Percentiles rank a stretch among this genome's conserved stretches.
Conservation (phyloP, 2,888 invertebrate genomes). For the Acleris emargana region DNA sequence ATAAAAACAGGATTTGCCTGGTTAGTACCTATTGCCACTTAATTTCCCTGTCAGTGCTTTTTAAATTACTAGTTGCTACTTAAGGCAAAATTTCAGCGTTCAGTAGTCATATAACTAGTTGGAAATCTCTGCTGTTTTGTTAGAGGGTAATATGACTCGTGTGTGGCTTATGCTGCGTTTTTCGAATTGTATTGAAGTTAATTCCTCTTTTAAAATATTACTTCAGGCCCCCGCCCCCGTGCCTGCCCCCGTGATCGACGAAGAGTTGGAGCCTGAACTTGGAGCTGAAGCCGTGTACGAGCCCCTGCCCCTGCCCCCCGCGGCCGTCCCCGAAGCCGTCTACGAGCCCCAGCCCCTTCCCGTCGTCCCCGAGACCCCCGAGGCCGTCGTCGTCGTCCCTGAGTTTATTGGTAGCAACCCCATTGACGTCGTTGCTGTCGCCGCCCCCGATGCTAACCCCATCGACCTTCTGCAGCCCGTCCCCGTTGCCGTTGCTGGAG, state of each 20-base stretch:
- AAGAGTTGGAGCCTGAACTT: slow-evolving; percentile 36
- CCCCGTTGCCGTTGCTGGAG: slow-evolving; percentile 38
- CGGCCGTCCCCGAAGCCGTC: slow-evolving; percentile 19
- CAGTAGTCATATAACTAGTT: not conserved
- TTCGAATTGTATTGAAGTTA: too few relatives aligned
- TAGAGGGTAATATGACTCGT: too few relatives aligned
- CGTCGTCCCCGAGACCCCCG: slow-evolving; percentile 13
- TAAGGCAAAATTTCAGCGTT: too few relatives aligned
- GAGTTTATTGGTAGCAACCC: slow-evolving; percentile 27
- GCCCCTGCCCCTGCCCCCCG: slow-evolving; percentile 13
- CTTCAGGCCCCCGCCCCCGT: slow-evolving; percentile 32
- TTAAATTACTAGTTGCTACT: too few relatives aligned
- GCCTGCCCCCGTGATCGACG: slow-evolving; percentile 37
- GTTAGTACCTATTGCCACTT: too few relatives aligned
- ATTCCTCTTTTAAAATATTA: too few relatives aligned
- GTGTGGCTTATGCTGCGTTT: too few relatives aligned
- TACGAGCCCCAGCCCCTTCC: slow-evolving; percentile 18
- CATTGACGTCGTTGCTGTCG: slow-evolving; percentile 39
- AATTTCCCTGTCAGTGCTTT: too few relatives aligned
- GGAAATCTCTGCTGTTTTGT: too few relatives aligned
- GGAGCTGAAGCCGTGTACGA: slow-evolving; percentile 15
- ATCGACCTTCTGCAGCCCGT: slow-evolving; percentile 41
- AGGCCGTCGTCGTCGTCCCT: slow-evolving; percentile 7
- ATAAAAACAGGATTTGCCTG: too few relatives aligned
- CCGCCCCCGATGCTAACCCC: slow-evolving; percentile 41